Evolutionary conservation across 2,888 invertebrate species (phyloP), one percentile per base, ranked within the genome.

Genomic region (Acanthococcus lagerstroemiae): DNA sequence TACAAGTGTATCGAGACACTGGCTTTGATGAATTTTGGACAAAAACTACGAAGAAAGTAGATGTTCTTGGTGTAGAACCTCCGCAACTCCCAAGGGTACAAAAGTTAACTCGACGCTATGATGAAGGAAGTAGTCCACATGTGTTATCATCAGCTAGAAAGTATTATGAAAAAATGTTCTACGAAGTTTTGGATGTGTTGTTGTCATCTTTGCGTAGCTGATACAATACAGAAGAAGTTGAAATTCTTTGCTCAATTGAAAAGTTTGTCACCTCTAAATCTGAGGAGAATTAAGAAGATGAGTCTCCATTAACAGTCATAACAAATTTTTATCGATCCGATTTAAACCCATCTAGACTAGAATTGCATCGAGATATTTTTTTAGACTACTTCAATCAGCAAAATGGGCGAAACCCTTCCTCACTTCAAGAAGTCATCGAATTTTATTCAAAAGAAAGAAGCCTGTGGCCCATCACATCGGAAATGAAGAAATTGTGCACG

Each of bases 201-300:
- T 26, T 60, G n/a, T 24, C 27, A 48, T 26, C 12, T 27, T 48
- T 50, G 12, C 27, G 26, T 19, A 4, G 22, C 9, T 19, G 50
- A 26, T 60, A 46, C 27, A n/a, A 48, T 3, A 60, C 46, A 24
- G 27, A 26, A 48, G 2, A 26, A 22, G 21, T 48, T 45, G 26
- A 60, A 60, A 27, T 27, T 26, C 21, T 60, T 25, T 60, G 46
- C 46, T 46, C 2, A 1, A 26, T 61, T 48, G 58, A 60, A 60
- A 61, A 50, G 1, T 52, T n/a, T 50, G 17, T 26, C 27, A 9
- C 50, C 37, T 46, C 48, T 6, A 52, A 27, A 30, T 24, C 19
- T 3, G 30, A 2, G 30, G 12, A 21, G 37, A 46, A 19, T 6
- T 6, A 19, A 37, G 24, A 22, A 30, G 37, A 48, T 50, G 52